Percentiles rank a stretch among this genome's conserved stretches.
Evolutionary conservation across 1,140 invertebrate species (phyloP).

Genomic region (Drosophila rhopaloa): DNA sequence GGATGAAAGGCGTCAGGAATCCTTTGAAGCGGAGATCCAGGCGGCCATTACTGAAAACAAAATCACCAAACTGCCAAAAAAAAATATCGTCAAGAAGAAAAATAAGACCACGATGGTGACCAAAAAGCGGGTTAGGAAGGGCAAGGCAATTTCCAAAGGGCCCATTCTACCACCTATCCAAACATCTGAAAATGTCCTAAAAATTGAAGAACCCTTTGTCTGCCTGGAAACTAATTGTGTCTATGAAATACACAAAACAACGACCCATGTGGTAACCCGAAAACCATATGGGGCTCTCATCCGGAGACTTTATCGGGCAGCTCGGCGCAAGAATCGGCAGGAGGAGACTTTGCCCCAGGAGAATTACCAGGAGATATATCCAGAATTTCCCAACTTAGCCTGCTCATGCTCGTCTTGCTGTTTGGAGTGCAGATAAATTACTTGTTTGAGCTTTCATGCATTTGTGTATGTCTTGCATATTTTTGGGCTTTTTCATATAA

Average conservation of each 20-base stretch:
- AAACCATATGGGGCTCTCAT: constrained; percentile 13
- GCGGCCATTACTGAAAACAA: constrained; percentile 48
- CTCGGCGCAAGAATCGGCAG: constrained; percentile 1
- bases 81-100: constrained; percentile 2
- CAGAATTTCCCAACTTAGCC: background rate
- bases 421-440: constrained; percentile 5
- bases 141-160: background rate
- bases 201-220: background rate
- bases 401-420: constrained; percentile 26
- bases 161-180: background rate
- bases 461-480: constrained; percentile 13
- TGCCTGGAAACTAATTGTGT: constrained; percentile 2
- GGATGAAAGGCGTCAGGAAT: background rate
- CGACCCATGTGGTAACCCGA: background rate
- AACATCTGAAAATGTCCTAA: background rate
- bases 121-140: constrained; percentile 3
- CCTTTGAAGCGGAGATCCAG: constrained; percentile 54
- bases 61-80: background rate
- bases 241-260: constrained; percentile 13
- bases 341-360: background rate
- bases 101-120: background rate
- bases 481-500: constrained; percentile 19
- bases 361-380: constrained; percentile 2
- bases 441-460: background rate
- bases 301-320: constrained; percentile 15